A percentile compares a stretch with the other conserved stretches of the same genome.
phyloP scores from a whole-genome alignment of 2,888 invertebrate species.

The Fissipunctia ypsillon region DNA sequence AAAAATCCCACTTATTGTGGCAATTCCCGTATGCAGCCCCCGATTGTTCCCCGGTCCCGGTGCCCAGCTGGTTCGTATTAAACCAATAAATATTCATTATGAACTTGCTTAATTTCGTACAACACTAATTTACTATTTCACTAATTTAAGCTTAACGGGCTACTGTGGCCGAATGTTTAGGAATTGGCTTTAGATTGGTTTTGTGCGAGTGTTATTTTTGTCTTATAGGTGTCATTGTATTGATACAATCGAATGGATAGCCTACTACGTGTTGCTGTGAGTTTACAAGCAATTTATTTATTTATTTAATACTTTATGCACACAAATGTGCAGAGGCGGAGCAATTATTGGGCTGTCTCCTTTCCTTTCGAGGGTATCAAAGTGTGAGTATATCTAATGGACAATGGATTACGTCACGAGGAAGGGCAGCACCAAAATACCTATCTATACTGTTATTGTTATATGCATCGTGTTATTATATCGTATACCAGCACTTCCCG shows the following conservation, averaged over 20 bases:
- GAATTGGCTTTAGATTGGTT: constrained; percentile 64
- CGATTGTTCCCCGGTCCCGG: constrained; percentile 81
- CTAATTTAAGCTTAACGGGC: constrained; percentile 84
- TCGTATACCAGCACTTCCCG: no score
- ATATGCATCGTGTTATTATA: background rate
- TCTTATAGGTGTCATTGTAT: constrained; percentile 6
- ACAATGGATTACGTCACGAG: background rate
- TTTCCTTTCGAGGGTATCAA: no score
- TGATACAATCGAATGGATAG: background rate
- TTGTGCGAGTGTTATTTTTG: constrained; percentile 45
- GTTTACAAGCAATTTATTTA: no score
- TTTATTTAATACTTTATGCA: no score
- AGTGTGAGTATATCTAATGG: background rate
- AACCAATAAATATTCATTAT: constrained; percentile 90
- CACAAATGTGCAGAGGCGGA: no score
- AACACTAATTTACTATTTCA: constrained; percentile 86
- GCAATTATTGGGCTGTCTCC: background rate
- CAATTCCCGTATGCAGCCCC: constrained; percentile 81
- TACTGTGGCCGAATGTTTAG: constrained; percentile 68
- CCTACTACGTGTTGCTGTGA: background rate
- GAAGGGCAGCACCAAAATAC: background rate
- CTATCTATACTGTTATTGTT: background rate
- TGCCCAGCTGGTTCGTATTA: constrained; percentile 86
- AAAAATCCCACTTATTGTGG: constrained; percentile 79
- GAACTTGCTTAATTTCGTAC: constrained; percentile 88